Evolutionary conservation across 2,797 vertebrate species (phyloP).

Genomic region (Squalus acanthias): DNA sequence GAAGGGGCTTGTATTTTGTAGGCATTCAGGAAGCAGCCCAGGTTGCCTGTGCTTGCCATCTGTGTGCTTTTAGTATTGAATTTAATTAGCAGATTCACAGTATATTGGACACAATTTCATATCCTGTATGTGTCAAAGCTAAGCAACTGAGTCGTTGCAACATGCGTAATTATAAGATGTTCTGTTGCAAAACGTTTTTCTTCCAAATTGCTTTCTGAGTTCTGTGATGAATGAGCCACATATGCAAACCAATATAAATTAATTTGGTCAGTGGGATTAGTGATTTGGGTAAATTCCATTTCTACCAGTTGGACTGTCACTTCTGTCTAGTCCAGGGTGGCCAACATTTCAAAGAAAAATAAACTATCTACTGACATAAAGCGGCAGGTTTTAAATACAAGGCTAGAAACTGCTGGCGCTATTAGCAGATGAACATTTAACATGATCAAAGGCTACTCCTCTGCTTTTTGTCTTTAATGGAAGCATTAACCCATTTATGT

Average conservation of each 20-base stretch:
- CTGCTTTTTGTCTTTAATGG: too few species aligned
- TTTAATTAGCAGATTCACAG: not conserved
- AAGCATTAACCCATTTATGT: too few species aligned
- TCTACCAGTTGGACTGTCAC: not conserved
- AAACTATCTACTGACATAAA: too few species aligned
- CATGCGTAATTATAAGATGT: not conserved
- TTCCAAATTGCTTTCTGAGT: not conserved
- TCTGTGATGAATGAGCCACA: not conserved
- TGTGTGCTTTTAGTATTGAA: not conserved
- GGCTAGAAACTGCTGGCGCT: too few species aligned
- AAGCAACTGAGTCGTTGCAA: not conserved
- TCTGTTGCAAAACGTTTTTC: not conserved
- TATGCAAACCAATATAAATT: not conserved
- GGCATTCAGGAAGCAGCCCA: not conserved
- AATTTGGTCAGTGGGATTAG: not conserved
- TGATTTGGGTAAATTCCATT: not conserved
- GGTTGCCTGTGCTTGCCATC: not conserved
- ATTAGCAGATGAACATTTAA: too few species aligned
- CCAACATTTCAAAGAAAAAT: not conserved
- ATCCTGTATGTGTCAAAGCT: not conserved
- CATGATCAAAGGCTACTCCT: too few species aligned
- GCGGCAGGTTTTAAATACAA: too few species aligned
- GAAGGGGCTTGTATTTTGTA: not conserved
- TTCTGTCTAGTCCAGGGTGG: not conserved
- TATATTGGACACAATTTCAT: conserved; percentile 1